Conservation (phyloP, 2,797 vertebrate genomes). For the Phataginus tetradactyla region DNA sequence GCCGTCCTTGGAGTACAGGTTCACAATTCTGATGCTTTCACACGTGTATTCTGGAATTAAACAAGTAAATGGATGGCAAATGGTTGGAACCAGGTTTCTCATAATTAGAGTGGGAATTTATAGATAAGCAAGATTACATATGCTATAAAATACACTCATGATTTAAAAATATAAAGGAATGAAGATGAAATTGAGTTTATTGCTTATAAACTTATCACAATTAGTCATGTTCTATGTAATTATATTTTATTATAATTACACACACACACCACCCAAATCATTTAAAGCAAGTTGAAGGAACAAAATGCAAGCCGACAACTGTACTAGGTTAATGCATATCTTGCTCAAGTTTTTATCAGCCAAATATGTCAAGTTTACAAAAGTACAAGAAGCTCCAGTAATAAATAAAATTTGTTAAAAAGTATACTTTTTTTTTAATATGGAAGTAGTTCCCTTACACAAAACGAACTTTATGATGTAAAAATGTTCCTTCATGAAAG, state of each 20-base stretch:
- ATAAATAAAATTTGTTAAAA: neutral
- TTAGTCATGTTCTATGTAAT: neutral
- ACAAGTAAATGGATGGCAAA: neutral
- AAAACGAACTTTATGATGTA: neutral
- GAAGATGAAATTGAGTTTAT: neutral
- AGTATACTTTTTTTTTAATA: neutral
- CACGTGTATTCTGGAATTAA: neutral
- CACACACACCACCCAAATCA: neutral
- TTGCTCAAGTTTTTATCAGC: conserved; percentile 12
- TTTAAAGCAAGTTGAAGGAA: neutral
- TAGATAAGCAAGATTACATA: neutral
- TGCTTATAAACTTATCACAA: neutral
- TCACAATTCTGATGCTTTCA: neutral
- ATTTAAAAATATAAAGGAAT: conserved; percentile 15
- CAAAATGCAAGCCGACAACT: neutral
- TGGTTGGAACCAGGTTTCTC: neutral
- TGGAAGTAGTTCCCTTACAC: neutral
- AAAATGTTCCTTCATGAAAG: neutral
- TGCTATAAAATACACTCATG: neutral
- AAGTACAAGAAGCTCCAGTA: neutral
- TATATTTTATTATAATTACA: neutral
- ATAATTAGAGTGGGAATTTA: neutral
- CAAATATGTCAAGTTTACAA: neutral
- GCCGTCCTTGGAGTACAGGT: neutral
- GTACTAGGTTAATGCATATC: neutral